These are phyloP conservation scores for Limanda limanda DNA, from an alignment of 2,113 vertebrate genomes.

Conservation along the genomic window DNA sequence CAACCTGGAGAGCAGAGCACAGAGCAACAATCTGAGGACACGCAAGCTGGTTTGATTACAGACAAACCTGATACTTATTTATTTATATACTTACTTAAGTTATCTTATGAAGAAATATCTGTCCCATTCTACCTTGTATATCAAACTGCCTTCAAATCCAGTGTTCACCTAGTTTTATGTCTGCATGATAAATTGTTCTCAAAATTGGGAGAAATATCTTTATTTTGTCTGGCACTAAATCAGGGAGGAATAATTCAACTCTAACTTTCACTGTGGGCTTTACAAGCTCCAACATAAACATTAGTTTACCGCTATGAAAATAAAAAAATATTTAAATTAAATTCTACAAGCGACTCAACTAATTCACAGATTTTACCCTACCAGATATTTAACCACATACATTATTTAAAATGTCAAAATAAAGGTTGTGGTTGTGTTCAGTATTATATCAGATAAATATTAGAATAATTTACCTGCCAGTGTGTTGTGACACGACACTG, in stretches of 20 bases:
- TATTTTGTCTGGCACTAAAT: too few relatives aligned
- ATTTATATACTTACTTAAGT: too few relatives aligned
- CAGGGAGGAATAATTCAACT: too few relatives aligned
- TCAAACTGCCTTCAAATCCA: background rate
- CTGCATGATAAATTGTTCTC: too few relatives aligned
- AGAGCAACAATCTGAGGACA: slow-evolving; percentile 11
- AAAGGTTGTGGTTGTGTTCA: background rate
- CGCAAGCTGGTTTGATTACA: background rate
- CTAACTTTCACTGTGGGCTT: too few relatives aligned
- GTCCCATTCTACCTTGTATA: too few relatives aligned
- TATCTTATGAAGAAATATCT: background rate
- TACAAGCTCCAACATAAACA: too few relatives aligned
- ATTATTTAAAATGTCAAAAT: background rate
- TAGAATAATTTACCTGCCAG: slow-evolving; percentile 81
- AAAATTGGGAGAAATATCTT: background rate
- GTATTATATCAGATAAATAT: background rate
- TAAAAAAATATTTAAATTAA: background rate
- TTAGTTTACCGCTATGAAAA: background rate
- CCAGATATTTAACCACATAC: too few relatives aligned
- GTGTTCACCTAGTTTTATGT: too few relatives aligned
- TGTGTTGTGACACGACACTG: slow-evolving; percentile 83
- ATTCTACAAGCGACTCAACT: too few relatives aligned
- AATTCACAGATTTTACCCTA: too few relatives aligned
- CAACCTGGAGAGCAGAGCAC: slow-evolving; percentile 66
- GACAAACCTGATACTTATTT: background rate